A percentile compares a stretch with the other conserved stretches of the same genome.
Conservation (phyloP, 2,113 vertebrate species). For the Paedocypris sp. region DNA sequence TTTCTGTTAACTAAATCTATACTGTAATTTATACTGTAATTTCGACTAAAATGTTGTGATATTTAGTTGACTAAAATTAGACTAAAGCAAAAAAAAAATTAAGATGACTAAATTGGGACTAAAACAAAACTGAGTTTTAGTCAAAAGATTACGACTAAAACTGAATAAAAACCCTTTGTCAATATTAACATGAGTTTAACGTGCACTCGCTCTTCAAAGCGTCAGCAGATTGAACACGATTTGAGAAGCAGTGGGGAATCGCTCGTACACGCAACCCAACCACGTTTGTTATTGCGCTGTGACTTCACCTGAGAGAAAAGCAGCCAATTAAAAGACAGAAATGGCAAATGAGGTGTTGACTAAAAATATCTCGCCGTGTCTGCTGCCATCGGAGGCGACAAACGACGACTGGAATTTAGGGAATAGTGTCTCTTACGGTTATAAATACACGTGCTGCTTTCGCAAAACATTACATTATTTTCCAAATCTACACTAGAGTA, state of each 20-base stretch:
- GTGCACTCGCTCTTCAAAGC: background rate
- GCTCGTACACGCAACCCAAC: conserved; percentile 7
- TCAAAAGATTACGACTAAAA: too few species aligned
- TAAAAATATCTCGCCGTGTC: conserved; percentile 25
- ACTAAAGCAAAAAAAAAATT: too few species aligned
- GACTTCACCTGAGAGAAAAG: conserved; percentile 52
- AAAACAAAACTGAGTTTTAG: too few species aligned
- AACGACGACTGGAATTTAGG: background rate
- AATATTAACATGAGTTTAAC: conserved; percentile 21
- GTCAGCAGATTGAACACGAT: conserved; percentile 4
- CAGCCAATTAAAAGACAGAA: conserved; percentile 57
- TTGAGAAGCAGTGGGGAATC: conserved; percentile 6
- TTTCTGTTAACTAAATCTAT: too few species aligned
- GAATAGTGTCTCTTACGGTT: conserved; percentile 11
- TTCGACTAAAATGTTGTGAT: too few species aligned
- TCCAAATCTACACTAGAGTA: too few species aligned
- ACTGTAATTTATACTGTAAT: too few species aligned
- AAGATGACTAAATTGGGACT: too few species aligned
- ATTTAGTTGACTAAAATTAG: too few species aligned
- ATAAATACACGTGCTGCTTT: conserved; percentile 34
- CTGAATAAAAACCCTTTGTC: too few species aligned
- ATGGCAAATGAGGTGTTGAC: conserved; percentile 37
- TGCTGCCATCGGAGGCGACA: conserved; percentile 16
- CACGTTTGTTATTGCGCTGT: conserved; percentile 54
- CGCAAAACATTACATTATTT: conserved; percentile 19